Evolutionary conservation across 2,797 vertebrate species (phyloP).

Genomic region (Masticophis lateralis): DNA sequence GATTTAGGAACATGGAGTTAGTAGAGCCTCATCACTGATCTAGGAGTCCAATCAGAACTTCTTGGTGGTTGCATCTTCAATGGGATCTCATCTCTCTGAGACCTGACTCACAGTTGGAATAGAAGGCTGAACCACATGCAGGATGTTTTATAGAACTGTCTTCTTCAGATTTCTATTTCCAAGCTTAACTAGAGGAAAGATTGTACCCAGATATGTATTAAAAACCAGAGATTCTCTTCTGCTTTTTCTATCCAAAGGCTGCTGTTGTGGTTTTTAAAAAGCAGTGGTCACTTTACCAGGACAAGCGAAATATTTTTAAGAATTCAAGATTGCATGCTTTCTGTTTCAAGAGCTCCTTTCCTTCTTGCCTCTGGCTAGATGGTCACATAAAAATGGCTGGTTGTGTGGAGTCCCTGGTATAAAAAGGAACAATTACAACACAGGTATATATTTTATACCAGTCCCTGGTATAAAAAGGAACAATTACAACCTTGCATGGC

Average conservation of each 20-base stretch:
- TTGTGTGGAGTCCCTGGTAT: not conserved
- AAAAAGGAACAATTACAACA: not conserved
- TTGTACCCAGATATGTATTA: not conserved
- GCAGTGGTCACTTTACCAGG: not conserved
- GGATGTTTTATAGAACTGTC: not conserved
- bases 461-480: not conserved
- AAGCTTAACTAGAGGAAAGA: not conserved
- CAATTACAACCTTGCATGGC: not conserved
- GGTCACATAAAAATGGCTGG: not conserved
- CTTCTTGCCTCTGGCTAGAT: not conserved
- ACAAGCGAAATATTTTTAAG: not conserved
- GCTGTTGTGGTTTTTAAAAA: not conserved
- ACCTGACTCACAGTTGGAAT: not conserved
- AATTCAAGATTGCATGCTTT: not conserved
- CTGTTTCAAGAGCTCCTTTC: not conserved
- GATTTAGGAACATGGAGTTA: not conserved
- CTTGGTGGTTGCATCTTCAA: not conserved
- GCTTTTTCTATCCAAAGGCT: not conserved
- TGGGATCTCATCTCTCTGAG: not conserved
- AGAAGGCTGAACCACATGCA: not conserved
- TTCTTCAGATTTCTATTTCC: not conserved
- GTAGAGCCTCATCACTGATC: not conserved
- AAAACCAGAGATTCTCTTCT: not conserved
- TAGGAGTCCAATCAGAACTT: not conserved
- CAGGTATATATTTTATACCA: no score